These are phyloP conservation scores for Rhinella marina DNA, from an alignment of 2,797 vertebrate species.

Conservation along the genomic window DNA sequence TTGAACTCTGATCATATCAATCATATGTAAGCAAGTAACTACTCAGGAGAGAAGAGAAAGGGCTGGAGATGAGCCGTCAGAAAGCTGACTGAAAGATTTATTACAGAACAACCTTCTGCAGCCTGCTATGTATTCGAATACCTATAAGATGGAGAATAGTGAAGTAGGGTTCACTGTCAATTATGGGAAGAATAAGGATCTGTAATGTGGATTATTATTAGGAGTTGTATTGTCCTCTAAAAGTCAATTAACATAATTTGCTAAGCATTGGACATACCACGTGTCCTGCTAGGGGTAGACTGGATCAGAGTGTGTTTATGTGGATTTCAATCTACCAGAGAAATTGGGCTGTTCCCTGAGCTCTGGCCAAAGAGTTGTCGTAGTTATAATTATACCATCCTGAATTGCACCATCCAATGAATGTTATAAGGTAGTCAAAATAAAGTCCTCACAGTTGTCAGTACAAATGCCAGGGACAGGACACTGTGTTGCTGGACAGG, in stretches of 20 bases:
- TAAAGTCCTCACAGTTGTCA: background rate
- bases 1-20: no score
- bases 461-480: background rate
- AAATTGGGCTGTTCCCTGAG: no score
- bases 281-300: background rate
- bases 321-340: background rate
- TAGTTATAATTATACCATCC: background rate
- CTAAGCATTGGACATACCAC: background rate
- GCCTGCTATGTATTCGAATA: no score
- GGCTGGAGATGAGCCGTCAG: no score
- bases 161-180: background rate
- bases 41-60: no score
- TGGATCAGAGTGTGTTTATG: background rate
- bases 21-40: no score
- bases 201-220: background rate
- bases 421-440: no score
- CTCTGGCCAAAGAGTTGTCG: background rate
- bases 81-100: no score
- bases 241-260: background rate
- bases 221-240: background rate
- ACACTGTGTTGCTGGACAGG: background rate
- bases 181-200: background rate
- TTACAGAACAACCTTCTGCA: no score
- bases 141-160: no score
- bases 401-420: no score